These are phyloP conservation scores for Empis livida DNA, from an alignment of 2,888 invertebrate species.

Conservation along the genomic window DNA sequence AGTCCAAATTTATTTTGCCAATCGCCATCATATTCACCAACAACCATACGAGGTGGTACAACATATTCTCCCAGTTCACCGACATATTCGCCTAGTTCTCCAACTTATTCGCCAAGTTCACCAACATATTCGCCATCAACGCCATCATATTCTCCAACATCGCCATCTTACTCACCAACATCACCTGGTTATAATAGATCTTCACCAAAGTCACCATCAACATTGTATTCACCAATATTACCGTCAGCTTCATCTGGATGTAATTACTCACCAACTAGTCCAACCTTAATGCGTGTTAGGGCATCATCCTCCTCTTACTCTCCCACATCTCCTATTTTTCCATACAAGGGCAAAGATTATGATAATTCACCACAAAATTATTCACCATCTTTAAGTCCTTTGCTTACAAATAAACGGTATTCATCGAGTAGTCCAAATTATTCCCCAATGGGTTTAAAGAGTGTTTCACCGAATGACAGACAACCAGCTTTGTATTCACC, in stretches of 20 bases:
- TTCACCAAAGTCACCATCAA: constrained; percentile 59
- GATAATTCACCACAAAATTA: constrained; percentile 4
- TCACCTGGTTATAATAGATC: constrained; percentile 44
- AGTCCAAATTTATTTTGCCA: neutral
- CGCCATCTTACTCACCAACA: constrained; percentile 47
- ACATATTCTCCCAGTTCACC: constrained; percentile 14
- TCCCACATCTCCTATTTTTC: constrained; percentile 48
- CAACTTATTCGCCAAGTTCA: constrained; percentile 50
- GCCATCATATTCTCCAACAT: constrained; percentile 60
- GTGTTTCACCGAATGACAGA: neutral
- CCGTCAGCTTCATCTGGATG: constrained; percentile 54
- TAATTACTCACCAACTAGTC: constrained; percentile 55
- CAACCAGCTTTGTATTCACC: constrained; percentile 42
- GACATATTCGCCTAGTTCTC: constrained; percentile 36
- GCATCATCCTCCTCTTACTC: constrained; percentile 43
- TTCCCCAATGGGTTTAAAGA: constrained; percentile 32
- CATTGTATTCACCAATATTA: constrained; percentile 55
- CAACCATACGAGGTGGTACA: constrained; percentile 4
- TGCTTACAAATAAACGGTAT: constrained; percentile 37
- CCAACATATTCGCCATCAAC: constrained; percentile 56
- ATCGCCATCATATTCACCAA: constrained; percentile 40
- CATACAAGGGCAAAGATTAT: neutral
- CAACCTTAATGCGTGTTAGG: constrained; percentile 40
- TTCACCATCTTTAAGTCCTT: constrained; percentile 5
- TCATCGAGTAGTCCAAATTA: constrained; percentile 55